Percentiles rank a stretch among this genome's conserved stretches.
Evolutionary conservation across 2,113 vertebrate genomes (phyloP).

Genomic region (Notiomystis cincta): DNA sequence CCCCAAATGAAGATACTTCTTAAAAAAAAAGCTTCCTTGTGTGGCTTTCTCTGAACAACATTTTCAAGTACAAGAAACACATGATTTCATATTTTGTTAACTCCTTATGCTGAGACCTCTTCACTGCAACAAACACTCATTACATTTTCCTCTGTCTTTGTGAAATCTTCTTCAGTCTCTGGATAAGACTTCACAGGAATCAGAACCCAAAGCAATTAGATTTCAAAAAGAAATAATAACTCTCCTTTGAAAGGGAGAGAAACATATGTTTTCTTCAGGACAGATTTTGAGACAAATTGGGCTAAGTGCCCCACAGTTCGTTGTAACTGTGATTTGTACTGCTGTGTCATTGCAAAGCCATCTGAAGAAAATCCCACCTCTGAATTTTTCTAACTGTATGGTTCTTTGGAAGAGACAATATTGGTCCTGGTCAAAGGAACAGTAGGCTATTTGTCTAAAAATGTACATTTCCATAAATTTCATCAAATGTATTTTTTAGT

Average conservation of each 20-base stretch:
- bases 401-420: neutral
- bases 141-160: neutral
- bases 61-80: neutral
- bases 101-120: neutral
- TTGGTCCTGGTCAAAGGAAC: neutral
- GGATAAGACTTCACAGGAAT: neutral
- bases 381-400: neutral
- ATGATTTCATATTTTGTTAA: neutral
- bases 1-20: neutral
- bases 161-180: neutral
- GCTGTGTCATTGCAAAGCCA: neutral
- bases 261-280: neutral
- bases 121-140: neutral
- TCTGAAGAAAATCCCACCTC: neutral
- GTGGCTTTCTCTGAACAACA: neutral
- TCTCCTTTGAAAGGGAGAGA: neutral
- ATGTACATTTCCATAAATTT: neutral
- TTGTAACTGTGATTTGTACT: neutral
- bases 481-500: neutral
- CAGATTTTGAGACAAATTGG: neutral
- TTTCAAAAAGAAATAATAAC: neutral
- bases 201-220: neutral
- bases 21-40: neutral
- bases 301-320: neutral
- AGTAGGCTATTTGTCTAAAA: neutral